Evolutionary conservation across 1,140 invertebrate species (phyloP).

Genomic region (Himalopsyche phryganea): DNA sequence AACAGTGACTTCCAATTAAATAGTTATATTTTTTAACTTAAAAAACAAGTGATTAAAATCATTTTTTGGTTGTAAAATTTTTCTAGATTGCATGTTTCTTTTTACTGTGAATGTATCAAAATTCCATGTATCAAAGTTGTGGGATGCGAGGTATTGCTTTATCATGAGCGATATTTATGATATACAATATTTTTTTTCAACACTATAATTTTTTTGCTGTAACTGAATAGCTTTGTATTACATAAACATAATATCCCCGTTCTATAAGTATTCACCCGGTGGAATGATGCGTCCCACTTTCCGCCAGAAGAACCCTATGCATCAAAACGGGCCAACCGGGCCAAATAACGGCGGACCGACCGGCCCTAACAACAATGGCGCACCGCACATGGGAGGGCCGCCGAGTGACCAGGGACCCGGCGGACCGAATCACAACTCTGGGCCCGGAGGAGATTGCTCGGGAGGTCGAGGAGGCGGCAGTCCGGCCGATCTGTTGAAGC

Average conservation of each 20-base stretch:
- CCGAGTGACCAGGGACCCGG: conserved; percentile 34
- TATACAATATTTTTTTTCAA: no score
- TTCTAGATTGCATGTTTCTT: no score
- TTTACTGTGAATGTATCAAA: no score
- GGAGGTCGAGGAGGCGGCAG: conserved; percentile 44
- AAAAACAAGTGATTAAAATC: no score
- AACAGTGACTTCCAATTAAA: no score
- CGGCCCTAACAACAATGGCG: conserved; percentile 28
- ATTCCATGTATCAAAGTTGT: no score
- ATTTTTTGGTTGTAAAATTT: no score
- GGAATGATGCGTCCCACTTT: neutral
- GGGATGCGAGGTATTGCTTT: no score
- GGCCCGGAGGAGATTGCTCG: conserved; percentile 39
- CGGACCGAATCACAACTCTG: conserved; percentile 45
- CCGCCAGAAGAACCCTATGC: conserved; percentile 29
- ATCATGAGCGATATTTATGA: no score
- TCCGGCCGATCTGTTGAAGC: conserved; percentile 28
- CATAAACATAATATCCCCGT: neutral
- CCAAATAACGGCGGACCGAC: conserved; percentile 22
- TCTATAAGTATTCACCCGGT: no score
- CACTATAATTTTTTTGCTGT: no score
- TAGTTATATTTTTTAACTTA: no score
- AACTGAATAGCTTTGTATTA: neutral
- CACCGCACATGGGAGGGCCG: conserved; percentile 1
- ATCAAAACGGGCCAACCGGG: conserved; percentile 40